Evolutionary conservation across 37 sponge, comb jelly and placozoan genomes (phyloP), one percentile per base, ranked within the genome.

Genomic region (Agelas oroides): DNA sequence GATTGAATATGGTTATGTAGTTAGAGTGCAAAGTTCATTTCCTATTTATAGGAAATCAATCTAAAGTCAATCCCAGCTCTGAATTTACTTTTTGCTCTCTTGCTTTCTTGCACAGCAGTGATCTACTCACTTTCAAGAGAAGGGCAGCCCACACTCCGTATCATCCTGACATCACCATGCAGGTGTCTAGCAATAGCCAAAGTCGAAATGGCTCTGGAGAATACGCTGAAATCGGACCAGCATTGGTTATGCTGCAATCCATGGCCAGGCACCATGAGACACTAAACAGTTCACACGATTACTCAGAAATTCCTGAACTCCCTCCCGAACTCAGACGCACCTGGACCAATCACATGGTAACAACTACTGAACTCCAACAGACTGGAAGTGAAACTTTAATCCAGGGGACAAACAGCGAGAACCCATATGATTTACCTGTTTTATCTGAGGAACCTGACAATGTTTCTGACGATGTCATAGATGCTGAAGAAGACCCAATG

Each of bases 161-260:
- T 12, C 62, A 61, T 27, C 62, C 62, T 5, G 62, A 61, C 25
- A 5, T 25, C 25, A 14, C 62, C 62, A 23, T 27, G 25, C 27
- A 23, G 11, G n/a, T 25, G 25, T 25, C 27, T 25, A 61, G 25
- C 27, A 25, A 14, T 27, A 61, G 25, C 25, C 62, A 61, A 61
- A 61, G 62, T 23, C n/a, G 62, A 61, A 25, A 61, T 71, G 15
- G 12, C 0, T 53, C 73, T 53, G 73, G 54, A 53, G 73, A 73
- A 23, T 73, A 73, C 17, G 73, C 73, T 20, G 73, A 73, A 40
- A 41, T 73, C 19, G 73, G 73, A 5, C 73, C 73, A 53, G 55
- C 25, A 52, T 52, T 46, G 73, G n/a, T 31, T 25, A 39, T 30
- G 20, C 34, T n/a, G 40, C 35, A 53, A 40, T 40, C 52, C 31